Evolutionary conservation across 2,797 vertebrate genomes (phyloP).

Genomic region (Anguilla obscura): DNA sequence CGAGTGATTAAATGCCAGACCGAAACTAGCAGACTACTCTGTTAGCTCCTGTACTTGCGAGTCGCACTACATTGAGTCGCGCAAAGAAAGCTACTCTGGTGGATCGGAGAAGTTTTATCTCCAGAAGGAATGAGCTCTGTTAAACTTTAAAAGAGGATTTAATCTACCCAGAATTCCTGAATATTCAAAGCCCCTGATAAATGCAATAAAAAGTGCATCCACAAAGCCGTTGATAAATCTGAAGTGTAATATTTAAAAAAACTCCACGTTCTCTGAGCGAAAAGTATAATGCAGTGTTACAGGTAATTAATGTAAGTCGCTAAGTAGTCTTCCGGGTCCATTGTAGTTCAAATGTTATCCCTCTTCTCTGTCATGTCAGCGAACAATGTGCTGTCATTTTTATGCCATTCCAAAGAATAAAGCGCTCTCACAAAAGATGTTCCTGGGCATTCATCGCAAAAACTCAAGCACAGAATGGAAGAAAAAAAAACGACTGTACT

Average conservation of each 20-base stretch:
- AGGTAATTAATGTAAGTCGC: constrained; percentile 73
- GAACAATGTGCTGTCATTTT: constrained; percentile 73
- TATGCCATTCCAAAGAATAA: constrained; percentile 73
- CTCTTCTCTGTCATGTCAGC: constrained; percentile 68
- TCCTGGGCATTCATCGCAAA: constrained; percentile 64
- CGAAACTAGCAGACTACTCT: not conserved
- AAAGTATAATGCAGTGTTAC: constrained; percentile 63
- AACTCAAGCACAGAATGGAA: constrained; percentile 25
- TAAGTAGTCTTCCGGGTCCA: constrained; percentile 65
- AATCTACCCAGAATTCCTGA: constrained; percentile 34
- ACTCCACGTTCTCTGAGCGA: constrained; percentile 49
- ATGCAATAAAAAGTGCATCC: constrained; percentile 41
- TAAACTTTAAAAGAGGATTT: not conserved
- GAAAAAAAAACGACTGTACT: constrained; percentile 41
- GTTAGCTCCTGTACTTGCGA: too few relatives aligned
- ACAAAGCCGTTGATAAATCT: constrained; percentile 55
- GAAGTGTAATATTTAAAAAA: constrained; percentile 23
- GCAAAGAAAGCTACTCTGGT: not conserved
- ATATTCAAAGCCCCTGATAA: constrained; percentile 44
- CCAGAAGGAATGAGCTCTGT: not conserved
- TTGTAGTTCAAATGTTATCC: constrained; percentile 74
- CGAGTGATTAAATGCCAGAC: not conserved
- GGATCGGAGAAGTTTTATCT: not conserved
- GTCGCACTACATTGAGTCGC: too few relatives aligned
- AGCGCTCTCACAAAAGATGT: constrained; percentile 69